These are phyloP conservation scores for Nesogale talazaci DNA, from an alignment of 2,113 vertebrate species.

Conservation along the genomic window DNA sequence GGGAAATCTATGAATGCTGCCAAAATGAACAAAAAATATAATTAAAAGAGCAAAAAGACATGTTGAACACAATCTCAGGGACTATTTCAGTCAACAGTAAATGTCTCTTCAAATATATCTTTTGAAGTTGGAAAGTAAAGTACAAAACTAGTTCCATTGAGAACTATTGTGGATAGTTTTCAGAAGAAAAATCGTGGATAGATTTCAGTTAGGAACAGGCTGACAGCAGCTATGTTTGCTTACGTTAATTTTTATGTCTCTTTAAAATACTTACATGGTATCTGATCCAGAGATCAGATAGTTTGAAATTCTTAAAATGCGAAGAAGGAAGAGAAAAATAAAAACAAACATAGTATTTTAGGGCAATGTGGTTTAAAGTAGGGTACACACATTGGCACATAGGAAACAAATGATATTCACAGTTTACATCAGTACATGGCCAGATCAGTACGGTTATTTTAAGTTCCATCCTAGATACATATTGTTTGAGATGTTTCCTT, in stretches of 20 bases:
- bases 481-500: constrained; percentile 14
- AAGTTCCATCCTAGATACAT: constrained; percentile 22
- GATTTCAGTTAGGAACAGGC: neutral
- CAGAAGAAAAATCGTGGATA: constrained; percentile 40
- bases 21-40: constrained; percentile 75
- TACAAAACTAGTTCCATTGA: constrained; percentile 51
- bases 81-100: constrained; percentile 65
- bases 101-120: constrained; percentile 65
- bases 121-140: constrained; percentile 60
- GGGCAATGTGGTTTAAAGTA: neutral
- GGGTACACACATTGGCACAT: neutral
- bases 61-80: constrained; percentile 71
- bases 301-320: constrained; percentile 38
- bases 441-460: constrained; percentile 44
- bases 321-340: neutral
- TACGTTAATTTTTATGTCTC: constrained; percentile 13
- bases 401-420: constrained; percentile 45
- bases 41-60: constrained; percentile 74
- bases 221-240: constrained; percentile 40
- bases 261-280: constrained; percentile 32
- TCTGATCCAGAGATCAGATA: neutral
- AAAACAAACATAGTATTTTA: constrained; percentile 49
- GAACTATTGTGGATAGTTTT: too few relatives aligned
- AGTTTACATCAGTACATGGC: neutral
- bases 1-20: constrained; percentile 77